Percentiles rank a stretch among this genome's conserved stretches.
These are phyloP conservation scores for Sturmia bella DNA, from an alignment of 2,888 invertebrate species.

Conservation along the genomic window DNA sequence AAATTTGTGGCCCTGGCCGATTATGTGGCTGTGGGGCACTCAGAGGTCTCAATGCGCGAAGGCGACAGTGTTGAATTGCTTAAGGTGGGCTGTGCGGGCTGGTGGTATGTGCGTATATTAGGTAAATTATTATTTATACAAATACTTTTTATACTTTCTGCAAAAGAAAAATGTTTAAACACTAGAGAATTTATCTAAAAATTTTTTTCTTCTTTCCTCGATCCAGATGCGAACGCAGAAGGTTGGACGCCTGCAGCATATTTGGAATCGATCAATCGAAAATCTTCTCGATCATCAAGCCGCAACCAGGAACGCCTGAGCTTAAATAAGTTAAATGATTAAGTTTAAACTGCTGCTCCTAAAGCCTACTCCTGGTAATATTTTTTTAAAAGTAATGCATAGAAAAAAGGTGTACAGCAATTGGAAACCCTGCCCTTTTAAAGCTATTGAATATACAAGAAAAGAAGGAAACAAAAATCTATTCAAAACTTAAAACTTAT, in stretches of 20 bases:
- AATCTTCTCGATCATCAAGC: constrained; percentile 88
- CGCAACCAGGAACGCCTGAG: constrained; percentile 78
- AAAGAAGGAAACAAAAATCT: constrained; percentile 11
- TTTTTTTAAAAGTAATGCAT: not conserved
- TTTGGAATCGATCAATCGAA: constrained; percentile 89
- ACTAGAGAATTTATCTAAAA: constrained; percentile 16
- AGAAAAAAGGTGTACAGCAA: not conserved
- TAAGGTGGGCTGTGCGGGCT: constrained; percentile 96
- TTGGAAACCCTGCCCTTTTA: not conserved
- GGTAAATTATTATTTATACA: too few relatives aligned
- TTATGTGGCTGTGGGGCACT: constrained; percentile 94
- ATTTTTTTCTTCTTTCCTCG: not conserved
- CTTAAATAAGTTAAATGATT: constrained; percentile 71
- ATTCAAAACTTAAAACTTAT: constrained; percentile 29
- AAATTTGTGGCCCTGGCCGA: constrained; percentile 94
- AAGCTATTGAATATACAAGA: not conserved
- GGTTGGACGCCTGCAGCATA: constrained; percentile 98
- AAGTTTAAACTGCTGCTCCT: constrained; percentile 29
- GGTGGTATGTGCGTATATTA: constrained; percentile 96
- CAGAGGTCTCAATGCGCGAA: constrained; percentile 94
- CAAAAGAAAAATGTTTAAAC: too few relatives aligned
- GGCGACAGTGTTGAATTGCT: constrained; percentile 94
- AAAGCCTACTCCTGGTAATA: not conserved
- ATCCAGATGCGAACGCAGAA: constrained; percentile 86
- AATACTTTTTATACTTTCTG: too few relatives aligned